Evolutionary conservation across 2,113 vertebrate species (phyloP).

Genomic region (Daubentonia madagascariensis): DNA sequence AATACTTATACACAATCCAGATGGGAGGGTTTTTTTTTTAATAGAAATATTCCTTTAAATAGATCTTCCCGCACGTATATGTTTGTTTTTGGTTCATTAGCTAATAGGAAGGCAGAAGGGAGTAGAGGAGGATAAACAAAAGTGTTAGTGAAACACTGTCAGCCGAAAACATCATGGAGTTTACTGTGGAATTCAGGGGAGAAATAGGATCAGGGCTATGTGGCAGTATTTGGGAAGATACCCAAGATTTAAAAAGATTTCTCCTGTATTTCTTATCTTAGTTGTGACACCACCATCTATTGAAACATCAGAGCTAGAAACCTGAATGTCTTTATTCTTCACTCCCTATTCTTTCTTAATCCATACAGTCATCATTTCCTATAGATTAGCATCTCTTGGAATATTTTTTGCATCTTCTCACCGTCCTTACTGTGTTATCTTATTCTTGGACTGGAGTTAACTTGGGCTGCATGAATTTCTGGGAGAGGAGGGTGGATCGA

Average conservation of each 20-base stretch:
- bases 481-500: background rate
- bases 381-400: background rate
- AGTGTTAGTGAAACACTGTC: background rate
- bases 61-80: background rate
- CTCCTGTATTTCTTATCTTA: background rate
- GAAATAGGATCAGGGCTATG: background rate
- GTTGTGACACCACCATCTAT: background rate
- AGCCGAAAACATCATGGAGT: background rate
- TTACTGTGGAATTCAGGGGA: background rate
- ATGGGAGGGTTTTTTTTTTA: background rate
- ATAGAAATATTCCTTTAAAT: background rate
- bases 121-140: background rate
- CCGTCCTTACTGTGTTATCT: background rate
- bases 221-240: background rate
- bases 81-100: conserved; percentile 26
- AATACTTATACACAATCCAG: background rate
- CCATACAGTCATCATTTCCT: background rate
- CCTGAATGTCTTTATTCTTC: background rate
- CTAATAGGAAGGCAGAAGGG: background rate
- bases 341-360: background rate
- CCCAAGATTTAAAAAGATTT: background rate
- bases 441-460: background rate
- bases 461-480: background rate
- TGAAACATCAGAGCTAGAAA: background rate
- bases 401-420: background rate